These are phyloP conservation scores for Belgica antarctica DNA, from an alignment of 2,888 invertebrate genomes.

Conservation along the genomic window DNA sequence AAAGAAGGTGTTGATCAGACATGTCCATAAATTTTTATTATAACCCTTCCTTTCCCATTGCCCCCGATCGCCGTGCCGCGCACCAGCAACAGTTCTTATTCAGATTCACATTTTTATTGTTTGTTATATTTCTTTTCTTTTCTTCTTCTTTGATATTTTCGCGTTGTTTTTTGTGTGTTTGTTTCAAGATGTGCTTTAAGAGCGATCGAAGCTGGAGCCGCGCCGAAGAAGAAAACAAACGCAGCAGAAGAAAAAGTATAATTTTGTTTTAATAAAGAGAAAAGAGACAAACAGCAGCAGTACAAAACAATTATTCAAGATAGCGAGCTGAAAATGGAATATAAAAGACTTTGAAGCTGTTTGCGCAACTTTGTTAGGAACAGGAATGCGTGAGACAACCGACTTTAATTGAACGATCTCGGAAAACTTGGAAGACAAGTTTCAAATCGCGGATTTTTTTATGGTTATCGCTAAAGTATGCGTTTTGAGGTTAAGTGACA, in stretches of 20 bases:
- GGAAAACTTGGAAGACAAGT: no score
- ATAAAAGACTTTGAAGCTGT: conserved; percentile 6
- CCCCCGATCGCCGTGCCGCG: background rate
- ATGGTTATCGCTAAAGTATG: no score
- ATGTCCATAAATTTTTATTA: conserved; percentile 32
- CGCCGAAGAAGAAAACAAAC: background rate
- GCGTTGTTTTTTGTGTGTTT: conserved; percentile 23
- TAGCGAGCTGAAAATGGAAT: no score
- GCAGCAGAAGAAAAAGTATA: conserved; percentile 18
- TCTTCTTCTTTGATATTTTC: background rate
- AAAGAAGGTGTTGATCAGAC: no score
- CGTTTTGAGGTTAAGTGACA: no score
- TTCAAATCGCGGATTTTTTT: no score
- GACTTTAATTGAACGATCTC: no score
- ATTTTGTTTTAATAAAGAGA: conserved; percentile 20
- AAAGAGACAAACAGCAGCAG: conserved; percentile 21
- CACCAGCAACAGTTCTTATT: conserved; percentile 23
- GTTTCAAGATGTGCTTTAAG: conserved; percentile 26
- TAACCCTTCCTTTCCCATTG: conserved; percentile 6
- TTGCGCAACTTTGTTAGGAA: no score
- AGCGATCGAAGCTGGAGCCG: background rate
- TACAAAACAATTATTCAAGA: conserved; percentile 26
- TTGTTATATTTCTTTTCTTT: conserved; percentile 26
- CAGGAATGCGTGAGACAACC: no score
- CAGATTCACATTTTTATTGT: conserved; percentile 32